Conservation (phyloP, 2,888 invertebrate species). For the Gari tellinella region DNA sequence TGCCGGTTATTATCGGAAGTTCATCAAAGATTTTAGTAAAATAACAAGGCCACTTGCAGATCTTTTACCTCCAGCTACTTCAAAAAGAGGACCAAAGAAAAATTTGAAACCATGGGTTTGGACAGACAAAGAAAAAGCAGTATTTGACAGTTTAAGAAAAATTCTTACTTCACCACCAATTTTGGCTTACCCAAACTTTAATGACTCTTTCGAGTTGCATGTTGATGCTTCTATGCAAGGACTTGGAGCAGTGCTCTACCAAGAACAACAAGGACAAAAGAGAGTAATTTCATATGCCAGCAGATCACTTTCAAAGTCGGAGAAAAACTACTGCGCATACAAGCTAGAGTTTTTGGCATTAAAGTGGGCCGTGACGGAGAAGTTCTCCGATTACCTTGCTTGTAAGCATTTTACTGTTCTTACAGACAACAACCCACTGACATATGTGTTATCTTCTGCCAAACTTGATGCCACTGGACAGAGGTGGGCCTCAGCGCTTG, state of each 20-base stretch:
- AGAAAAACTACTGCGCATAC: constrained; percentile 32
- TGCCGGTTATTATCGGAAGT: constrained; percentile 25
- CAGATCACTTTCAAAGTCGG: constrained; percentile 22
- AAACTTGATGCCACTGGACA: constrained; percentile 39
- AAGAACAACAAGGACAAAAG: constrained; percentile 21
- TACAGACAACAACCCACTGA: constrained; percentile 40
- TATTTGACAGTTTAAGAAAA: constrained; percentile 4
- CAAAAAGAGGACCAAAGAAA: constrained; percentile 1
- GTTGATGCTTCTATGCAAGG: constrained; percentile 23
- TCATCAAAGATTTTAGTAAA: constrained; percentile 20
- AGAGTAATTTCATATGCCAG: constrained; percentile 27
- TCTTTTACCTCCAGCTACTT: constrained; percentile 11
- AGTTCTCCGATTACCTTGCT: constrained; percentile 34
- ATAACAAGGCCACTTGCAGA: constrained; percentile 16
- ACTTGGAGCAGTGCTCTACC: constrained; percentile 36
- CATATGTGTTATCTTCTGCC: constrained; percentile 24
- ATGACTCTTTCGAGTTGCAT: constrained; percentile 23
- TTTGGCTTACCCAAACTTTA: constrained; percentile 9
- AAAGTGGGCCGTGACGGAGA: constrained; percentile 39
- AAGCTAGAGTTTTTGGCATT: constrained; percentile 29
- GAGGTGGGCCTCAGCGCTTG: too few relatives aligned
- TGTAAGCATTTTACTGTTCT: constrained; percentile 11
- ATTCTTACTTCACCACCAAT: constrained; percentile 2
- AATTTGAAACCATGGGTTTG: constrained; percentile 5
- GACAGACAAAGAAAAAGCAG: constrained; percentile 18